Evolutionary conservation across 2,797 vertebrate species (phyloP).

Genomic region (Neoniphon sammara): DNA sequence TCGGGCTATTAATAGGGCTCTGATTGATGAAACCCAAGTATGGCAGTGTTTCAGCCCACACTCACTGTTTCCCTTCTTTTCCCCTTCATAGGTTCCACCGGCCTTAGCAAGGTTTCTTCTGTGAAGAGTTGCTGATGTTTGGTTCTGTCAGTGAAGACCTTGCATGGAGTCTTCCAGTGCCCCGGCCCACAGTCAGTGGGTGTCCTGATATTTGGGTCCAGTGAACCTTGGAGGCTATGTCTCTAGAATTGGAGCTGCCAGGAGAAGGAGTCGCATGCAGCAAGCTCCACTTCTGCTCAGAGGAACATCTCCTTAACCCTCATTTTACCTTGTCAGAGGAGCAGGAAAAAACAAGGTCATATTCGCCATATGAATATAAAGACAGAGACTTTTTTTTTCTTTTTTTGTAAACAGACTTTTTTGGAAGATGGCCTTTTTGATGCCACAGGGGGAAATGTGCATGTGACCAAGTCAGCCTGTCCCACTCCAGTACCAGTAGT

Average conservation of each 20-base stretch:
- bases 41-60: conserved; percentile 20
- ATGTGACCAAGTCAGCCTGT: conserved; percentile 85
- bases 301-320: conserved; percentile 74
- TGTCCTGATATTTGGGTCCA: conserved; percentile 82
- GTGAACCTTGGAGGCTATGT: conserved; percentile 84
- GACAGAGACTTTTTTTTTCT: conserved; percentile 61
- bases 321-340: conserved; percentile 60
- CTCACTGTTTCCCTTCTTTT: conserved; percentile 46
- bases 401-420: conserved; percentile 76
- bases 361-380: conserved; percentile 62
- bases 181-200: conserved; percentile 75
- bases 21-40: conserved; percentile 64
- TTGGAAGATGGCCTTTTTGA: conserved; percentile 78
- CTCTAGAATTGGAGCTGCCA: conserved; percentile 78
- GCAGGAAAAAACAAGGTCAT: conserved; percentile 46
- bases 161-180: conserved; percentile 78
- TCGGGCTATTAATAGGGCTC: conserved; percentile 61
- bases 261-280: conserved; percentile 56
- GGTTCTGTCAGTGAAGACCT: conserved; percentile 80
- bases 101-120: conserved; percentile 98
- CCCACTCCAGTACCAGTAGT: conserved; percentile 82
- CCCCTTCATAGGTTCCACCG: conserved; percentile 91
- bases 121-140: conserved; percentile 91
- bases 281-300: conserved; percentile 73
- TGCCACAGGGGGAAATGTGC: conserved; percentile 80